Base-by-base conservation (phyloP, 2,113 vertebrate genomes). In the Bufo bufo region DNA sequence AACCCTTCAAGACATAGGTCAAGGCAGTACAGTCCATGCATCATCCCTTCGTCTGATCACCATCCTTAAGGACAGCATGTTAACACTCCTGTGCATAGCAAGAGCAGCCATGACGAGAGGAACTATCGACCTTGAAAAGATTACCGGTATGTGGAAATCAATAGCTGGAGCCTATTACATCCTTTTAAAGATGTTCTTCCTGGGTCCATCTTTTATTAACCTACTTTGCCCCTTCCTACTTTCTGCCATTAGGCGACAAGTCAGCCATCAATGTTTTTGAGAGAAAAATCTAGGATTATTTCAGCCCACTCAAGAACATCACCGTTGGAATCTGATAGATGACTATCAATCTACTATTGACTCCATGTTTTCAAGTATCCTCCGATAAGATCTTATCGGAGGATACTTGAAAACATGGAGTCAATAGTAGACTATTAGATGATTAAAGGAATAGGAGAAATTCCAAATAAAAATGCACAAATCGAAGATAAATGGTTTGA, bases 111-210 rank as follows among this genome's bases (percentile, higher is more conserved):
- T 69, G 77, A 66, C 50, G 81, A 54, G 54, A 52, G 52, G 71
- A 74, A 82, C 45, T 72, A 82, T 74, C 66, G 56, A 87, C 86
- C 65, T 45, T 87, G 86, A 59, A 74, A 82, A 13, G 78, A 20
- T 33, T 33, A 33, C 33, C 33, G 33, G 80, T 54, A 50, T 65
- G 58, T 5, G 45, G 19, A 43, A 81, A 87, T 82, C 66, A 82
- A 87, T 82, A 82, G 33, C 19, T 14, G 50, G 33, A 74, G 33
- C 50, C 23, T 59, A 16, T 81, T 74, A 16, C 78, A 82, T 59
- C 52, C 86, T 82, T 43, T 11, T 50, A 69, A 12, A 14, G 4
- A 66, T 43, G 16, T 9, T n/a, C 20, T 54, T 85, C n/a, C 52
- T 59, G 19, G 7, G 54, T 14, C 20, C 49, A 77, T 77, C 7